Percentiles rank a stretch among this genome's conserved stretches.
Conservation (phyloP, 2,113 vertebrate genomes). For the Mus musculus region GRCm39 chr4:132578501-132579000, state of each 20-base stretch:
- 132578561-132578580: neutral
- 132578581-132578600: conserved; percentile 23
- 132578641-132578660: conserved; percentile 57
- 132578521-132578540: neutral
- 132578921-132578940: too few relatives aligned
- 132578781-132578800: conserved; percentile 27
- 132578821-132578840: too few relatives aligned
- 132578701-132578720: neutral
- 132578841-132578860: too few relatives aligned
- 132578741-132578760: neutral
- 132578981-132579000: too few relatives aligned
- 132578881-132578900: too few relatives aligned
- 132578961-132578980: too few relatives aligned
- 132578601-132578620: conserved; percentile 21
- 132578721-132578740: neutral
- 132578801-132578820: too few relatives aligned
- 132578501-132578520: too few relatives aligned
- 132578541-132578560: neutral
- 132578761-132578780: neutral
- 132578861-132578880: too few relatives aligned
- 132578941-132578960: too few relatives aligned
- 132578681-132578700: neutral
- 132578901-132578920: too few relatives aligned
- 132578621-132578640: conserved; percentile 11
- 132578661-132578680: conserved; percentile 2